Evolutionary conservation across 2,113 vertebrate genomes (phyloP).

Genomic region (Chloropsis hardwickii): DNA sequence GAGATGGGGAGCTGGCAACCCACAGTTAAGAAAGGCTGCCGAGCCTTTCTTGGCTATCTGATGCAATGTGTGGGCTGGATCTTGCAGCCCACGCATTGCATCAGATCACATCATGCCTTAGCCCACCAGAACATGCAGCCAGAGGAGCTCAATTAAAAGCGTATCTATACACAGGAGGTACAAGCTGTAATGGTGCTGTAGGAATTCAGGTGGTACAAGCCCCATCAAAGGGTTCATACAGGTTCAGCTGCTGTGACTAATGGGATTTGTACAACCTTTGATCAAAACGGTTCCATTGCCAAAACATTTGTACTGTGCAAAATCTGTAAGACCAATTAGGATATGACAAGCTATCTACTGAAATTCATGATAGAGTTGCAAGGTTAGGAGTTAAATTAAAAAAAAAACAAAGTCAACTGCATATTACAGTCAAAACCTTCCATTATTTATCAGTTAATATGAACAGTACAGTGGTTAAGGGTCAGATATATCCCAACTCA

Average conservation of each 20-base stretch:
- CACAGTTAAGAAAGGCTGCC: not conserved
- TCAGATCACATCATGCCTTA: not conserved
- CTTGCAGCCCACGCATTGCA: not conserved
- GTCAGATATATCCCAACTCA: not conserved
- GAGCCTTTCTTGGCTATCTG: not conserved
- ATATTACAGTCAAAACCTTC: not conserved
- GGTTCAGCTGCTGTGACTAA: not conserved
- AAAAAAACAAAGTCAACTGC: not conserved
- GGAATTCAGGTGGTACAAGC: not conserved
- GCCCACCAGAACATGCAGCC: not conserved
- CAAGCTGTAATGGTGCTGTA: not conserved
- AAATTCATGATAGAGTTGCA: not conserved
- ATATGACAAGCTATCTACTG: not conserved
- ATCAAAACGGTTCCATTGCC: not conserved
- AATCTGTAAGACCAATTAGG: not conserved
- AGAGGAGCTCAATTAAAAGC: not conserved
- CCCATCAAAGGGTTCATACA: not conserved
- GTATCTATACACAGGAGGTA: not conserved
- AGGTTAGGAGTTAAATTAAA: not conserved
- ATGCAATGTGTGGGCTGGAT: not conserved
- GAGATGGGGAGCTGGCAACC: not conserved
- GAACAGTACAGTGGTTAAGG: not conserved
- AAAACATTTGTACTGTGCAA: not conserved
- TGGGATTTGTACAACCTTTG: not conserved
- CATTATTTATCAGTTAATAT: not conserved